Percentiles rank a stretch among this genome's conserved stretches.
These are phyloP conservation scores for Pogoniulus pusillus DNA, from an alignment of 2,797 vertebrate species.

Conservation along the genomic window DNA sequence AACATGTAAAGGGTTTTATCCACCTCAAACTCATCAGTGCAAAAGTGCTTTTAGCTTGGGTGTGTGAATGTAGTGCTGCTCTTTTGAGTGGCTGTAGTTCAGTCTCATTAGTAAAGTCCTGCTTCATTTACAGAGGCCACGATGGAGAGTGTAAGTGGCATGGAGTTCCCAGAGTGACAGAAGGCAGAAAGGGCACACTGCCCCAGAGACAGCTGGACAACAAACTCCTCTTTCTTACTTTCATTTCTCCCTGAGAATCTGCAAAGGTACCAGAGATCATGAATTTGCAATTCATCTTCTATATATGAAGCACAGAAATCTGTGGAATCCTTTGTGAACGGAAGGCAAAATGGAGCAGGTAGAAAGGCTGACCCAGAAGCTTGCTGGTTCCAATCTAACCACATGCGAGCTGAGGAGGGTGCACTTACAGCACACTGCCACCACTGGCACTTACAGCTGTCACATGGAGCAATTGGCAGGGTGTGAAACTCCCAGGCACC, in stretches of 20 bases:
- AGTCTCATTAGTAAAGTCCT: background rate
- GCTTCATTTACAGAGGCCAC: background rate
- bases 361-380: background rate
- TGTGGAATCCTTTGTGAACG: background rate
- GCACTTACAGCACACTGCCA: background rate
- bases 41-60: background rate
- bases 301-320: background rate
- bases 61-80: background rate
- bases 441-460: background rate
- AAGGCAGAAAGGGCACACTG: background rate
- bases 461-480: background rate
- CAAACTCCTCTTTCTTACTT: background rate
- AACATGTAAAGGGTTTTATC: background rate
- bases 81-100: background rate
- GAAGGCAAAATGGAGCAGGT: background rate
- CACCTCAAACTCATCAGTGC: conserved; percentile 19
- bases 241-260: background rate
- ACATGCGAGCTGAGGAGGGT: fast-evolving
- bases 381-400: background rate
- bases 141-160: background rate
- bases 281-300: background rate
- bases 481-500: background rate
- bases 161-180: background rate
- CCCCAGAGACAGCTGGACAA: background rate
- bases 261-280: background rate